Evolutionary conservation across 2,113 vertebrate species (phyloP), one percentile per base, ranked within the genome.

Genomic region (Strix uralensis): DNA sequence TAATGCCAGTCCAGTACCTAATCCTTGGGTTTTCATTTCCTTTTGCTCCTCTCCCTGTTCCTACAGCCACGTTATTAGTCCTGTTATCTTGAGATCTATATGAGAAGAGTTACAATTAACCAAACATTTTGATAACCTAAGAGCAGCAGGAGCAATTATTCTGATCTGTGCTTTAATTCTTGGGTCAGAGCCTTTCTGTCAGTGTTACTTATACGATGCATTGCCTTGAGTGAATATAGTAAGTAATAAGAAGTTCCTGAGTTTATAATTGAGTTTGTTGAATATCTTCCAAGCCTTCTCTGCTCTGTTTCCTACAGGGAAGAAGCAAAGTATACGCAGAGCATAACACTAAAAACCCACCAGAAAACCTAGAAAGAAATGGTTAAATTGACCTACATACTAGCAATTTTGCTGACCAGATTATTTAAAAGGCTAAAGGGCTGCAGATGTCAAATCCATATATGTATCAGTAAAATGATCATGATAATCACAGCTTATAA

Each of bases 401-500:
- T 44, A 74, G 52, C 54, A 89, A 29, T 92, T 94, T 96, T 94
- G 86, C 86, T 97, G 95, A 93, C 93, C 94, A 96, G 86, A 95
- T 96, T 96, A 96, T 93, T 97, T 89, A 88, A 96, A 96, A 95
- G 71, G 73, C 86, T 95, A 87, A 97, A 96, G 93, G 85, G 36
- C 69, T 93, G 34, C 69, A 96, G 74, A 93, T 95, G 89, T 91
- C 91, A 96, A 92, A 92, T 66, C 49, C 74, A 49, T 61, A 66
- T 46, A 69, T 36, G 47, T 77, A 81, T 96, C 95, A 94, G 86
- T 83, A 88, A 97, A 97, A 94, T 96, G 88, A 96, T 97, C 92
- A 91, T 85, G 80, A 96, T 96, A 96, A 96, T 97, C 93, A 96
- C 87, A 95, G 91, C 91, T 93, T 94, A 96, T 95, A 91, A 94